Percentiles rank a stretch among this genome's conserved stretches.
Evolutionary conservation across 2,888 invertebrate species (phyloP).

Genomic region (Schizotus pectinicornis): DNA sequence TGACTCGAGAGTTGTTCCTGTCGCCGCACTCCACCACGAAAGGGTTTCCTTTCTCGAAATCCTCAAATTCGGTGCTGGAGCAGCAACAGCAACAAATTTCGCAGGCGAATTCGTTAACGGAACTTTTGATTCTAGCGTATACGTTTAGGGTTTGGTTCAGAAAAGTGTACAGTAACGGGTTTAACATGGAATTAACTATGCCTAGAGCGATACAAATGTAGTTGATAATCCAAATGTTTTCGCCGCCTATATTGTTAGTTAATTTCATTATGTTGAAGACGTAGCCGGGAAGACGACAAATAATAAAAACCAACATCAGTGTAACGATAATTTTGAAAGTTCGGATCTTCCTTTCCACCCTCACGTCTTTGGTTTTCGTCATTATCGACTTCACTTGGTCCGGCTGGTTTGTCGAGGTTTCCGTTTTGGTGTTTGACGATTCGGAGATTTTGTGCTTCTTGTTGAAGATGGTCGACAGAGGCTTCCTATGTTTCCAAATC

Average conservation of each 20-base stretch:
- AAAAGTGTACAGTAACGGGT: conserved; percentile 68
- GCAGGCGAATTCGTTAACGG: conserved; percentile 47
- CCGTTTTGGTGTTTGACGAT: conserved; percentile 38
- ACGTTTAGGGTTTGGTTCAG: conserved; percentile 60
- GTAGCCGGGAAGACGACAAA: conserved; percentile 63
- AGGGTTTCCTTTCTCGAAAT: conserved; percentile 51
- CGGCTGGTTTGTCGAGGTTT: conserved; percentile 26
- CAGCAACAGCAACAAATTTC: conserved; percentile 54
- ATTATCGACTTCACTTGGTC: conserved; percentile 20
- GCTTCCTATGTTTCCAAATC: conserved; percentile 60
- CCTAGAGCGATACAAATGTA: conserved; percentile 62
- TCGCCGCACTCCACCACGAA: conserved; percentile 34
- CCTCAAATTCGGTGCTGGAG: conserved; percentile 53
- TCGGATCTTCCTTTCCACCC: conserved; percentile 59
- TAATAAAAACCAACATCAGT: conserved; percentile 62
- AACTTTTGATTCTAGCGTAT: conserved; percentile 36
- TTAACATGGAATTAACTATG: conserved; percentile 62
- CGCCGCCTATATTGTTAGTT: conserved; percentile 40
- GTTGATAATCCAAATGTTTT: conserved; percentile 58
- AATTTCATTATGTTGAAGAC: conserved; percentile 60
- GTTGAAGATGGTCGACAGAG: conserved; percentile 36
- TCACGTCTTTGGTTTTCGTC: conserved; percentile 41
- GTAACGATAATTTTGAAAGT: conserved; percentile 65
- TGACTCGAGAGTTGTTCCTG: conserved; percentile 8
- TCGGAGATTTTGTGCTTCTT: conserved; percentile 33